These are phyloP conservation scores for Brachystomella parvula DNA, from an alignment of 1,140 invertebrate species.

Conservation along the genomic window DNA sequence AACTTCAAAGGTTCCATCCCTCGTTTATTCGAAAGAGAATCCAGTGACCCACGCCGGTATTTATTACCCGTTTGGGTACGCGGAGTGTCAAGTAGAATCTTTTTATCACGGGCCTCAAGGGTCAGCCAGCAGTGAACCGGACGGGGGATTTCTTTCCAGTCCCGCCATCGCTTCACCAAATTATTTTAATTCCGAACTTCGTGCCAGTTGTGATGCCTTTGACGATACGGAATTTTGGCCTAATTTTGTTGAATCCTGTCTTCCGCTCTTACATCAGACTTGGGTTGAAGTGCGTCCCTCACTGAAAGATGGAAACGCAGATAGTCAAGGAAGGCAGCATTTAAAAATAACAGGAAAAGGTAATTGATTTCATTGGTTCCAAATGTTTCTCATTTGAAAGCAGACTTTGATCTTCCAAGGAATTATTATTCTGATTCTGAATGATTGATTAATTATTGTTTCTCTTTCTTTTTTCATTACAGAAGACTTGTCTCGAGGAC, in stretches of 20 bases:
- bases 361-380: too few relatives aligned
- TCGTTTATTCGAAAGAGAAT: background rate
- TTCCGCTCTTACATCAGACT: conserved; percentile 31
- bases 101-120: background rate
- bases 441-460: background rate
- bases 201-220: background rate
- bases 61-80: conserved; percentile 19
- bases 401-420: background rate
- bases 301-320: background rate
- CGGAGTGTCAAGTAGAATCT: background rate
- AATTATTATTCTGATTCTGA: background rate
- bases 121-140: background rate
- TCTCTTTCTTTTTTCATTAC: background rate
- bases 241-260: conserved; percentile 21
- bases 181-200: background rate
- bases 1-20: too few relatives aligned
- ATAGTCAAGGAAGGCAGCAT: background rate
- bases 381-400: too few relatives aligned
- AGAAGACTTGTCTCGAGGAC: background rate
- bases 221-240: background rate
- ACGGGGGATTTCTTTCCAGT: background rate
- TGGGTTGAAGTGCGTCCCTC: conserved; percentile 33
- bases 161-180: background rate
- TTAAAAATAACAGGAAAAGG: too few relatives aligned
- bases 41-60: background rate